phyloP scores from a whole-genome alignment of 2,113 vertebrate genomes.

The Pedionomus torquatus region DNA sequence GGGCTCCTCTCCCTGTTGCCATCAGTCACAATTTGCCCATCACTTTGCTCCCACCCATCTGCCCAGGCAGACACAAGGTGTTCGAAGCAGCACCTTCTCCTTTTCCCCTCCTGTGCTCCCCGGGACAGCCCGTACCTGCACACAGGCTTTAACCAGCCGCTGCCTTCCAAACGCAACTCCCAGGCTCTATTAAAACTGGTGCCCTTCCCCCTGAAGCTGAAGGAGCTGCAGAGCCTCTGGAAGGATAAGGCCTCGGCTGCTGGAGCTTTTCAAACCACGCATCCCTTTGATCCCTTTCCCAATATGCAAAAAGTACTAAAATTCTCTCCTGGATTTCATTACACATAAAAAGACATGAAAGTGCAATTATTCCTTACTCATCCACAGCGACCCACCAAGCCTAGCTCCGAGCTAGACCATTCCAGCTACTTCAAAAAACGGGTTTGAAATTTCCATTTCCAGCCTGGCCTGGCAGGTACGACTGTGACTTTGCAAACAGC shows the following conservation, averaged over 20 bases:
- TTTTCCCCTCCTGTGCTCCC: neutral
- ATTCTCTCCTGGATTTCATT: slow-evolving; percentile 41
- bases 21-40: neutral
- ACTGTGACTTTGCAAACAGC: slow-evolving; percentile 50
- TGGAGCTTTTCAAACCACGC: neutral
- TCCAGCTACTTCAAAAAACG: slow-evolving; percentile 3
- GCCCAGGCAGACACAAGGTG: neutral
- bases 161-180: neutral
- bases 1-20: neutral
- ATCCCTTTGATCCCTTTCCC: slow-evolving; percentile 37
- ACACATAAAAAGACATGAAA: slow-evolving; percentile 44
- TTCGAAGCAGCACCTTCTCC: neutral
- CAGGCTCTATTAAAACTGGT: neutral
- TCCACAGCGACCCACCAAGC: slow-evolving; percentile 22
- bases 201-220: neutral
- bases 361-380: slow-evolving; percentile 34
- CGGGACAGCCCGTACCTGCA: neutral
- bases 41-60: neutral
- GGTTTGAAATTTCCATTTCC: slow-evolving; percentile 37
- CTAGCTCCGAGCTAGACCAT: slow-evolving; percentile 10
- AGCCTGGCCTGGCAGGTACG: slow-evolving; percentile 46
- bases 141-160: neutral
- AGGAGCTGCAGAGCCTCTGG: neutral
- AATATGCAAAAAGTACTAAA: neutral
- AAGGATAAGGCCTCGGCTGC: slow-evolving; percentile 19